Base-by-base conservation (phyloP, 37 sponge, comb jelly and placozoan species). In the Haliclona indistincta region DNA sequence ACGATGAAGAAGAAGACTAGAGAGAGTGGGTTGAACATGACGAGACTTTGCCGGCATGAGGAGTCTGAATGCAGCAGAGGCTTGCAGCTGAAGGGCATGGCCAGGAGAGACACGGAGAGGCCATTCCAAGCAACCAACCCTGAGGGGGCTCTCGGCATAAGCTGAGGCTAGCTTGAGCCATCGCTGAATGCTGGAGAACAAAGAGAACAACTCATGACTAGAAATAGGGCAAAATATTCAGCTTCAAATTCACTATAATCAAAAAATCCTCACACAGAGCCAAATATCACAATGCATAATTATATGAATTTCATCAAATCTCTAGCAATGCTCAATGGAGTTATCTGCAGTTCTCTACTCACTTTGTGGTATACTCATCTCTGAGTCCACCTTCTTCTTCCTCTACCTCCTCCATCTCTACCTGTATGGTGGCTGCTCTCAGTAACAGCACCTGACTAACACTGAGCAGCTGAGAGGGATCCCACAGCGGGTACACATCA, bases 81-180 rank as follows among this genome's bases (percentile, higher is more conserved):
- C 86, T 44, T 94, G 95, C 2, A 94, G 80, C 77, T 94, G 95
- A 32, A 89, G 80, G 38, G 84, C 81, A 62, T 94, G 95, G 20
- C 33, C 28, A 2, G 91, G 84, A 41, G 92, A 86, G 53, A 90
- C 53, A 7, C 74, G 43, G 28, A 90, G 79, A 1, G 95, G 95
- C 95, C 95, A 94, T 61, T 87, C 91, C 33, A 94, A 79, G 41
- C 91, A 84, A 8, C 91, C 73, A 26, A 94, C 95, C 29, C 95
- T 70, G 28, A 94, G 68, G 10, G 90, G 91, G 70, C 85, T 88
- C 81, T 94, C 95, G 34, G 92, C 80, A 55, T 90, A 94, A 2
- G 95, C 91, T 54, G 95, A 86, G n/a, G 95, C 77, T 15, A 87
- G 77, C 79, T 90, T 89, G 69, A 89, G 33, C 94, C 93, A 93